Conservation (phyloP, 2,113 vertebrate species). For the Cairina moschata region DNA sequence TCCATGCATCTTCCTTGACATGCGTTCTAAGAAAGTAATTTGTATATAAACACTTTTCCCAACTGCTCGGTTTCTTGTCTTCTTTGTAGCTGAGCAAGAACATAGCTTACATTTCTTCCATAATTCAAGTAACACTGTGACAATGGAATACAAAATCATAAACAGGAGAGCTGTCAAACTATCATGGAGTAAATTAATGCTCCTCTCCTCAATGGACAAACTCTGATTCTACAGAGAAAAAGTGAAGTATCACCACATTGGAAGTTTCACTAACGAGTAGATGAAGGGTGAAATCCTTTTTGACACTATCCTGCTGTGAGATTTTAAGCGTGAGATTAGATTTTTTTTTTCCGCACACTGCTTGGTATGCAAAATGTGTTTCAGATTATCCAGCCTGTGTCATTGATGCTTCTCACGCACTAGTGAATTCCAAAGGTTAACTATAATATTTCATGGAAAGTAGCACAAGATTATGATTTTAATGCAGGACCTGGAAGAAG, state of each 20-base stretch:
- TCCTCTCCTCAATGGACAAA: background rate
- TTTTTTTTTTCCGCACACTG: background rate
- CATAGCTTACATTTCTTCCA: background rate
- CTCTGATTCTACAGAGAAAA: background rate
- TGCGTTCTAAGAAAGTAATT: slow-evolving; percentile 36
- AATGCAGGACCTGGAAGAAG: background rate
- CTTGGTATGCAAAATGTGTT: background rate
- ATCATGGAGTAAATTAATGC: slow-evolving; percentile 24
- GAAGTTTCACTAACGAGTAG: slow-evolving; percentile 10
- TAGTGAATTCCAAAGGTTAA: slow-evolving; percentile 50
- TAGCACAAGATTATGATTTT: slow-evolving; percentile 4
- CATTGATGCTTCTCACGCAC: slow-evolving; percentile 30
- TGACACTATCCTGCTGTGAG: slow-evolving; percentile 30
- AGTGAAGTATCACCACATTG: slow-evolving; percentile 14
- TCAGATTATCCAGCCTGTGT: slow-evolving; percentile 18
- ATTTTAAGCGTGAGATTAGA: slow-evolving; percentile 42
- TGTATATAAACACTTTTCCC: slow-evolving; percentile 18
- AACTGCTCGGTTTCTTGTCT: background rate
- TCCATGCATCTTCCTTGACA: background rate
- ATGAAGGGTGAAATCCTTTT: slow-evolving; percentile 39
- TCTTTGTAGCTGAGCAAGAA: background rate
- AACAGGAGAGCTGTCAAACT: background rate
- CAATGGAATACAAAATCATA: slow-evolving; percentile 51
- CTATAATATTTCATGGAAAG: background rate
- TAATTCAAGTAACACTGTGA: slow-evolving; percentile 31